Evolutionary conservation across 1,140 invertebrate genomes (phyloP), one percentile per base, ranked within the genome.

Genomic region (Cotesia typhae): DNA sequence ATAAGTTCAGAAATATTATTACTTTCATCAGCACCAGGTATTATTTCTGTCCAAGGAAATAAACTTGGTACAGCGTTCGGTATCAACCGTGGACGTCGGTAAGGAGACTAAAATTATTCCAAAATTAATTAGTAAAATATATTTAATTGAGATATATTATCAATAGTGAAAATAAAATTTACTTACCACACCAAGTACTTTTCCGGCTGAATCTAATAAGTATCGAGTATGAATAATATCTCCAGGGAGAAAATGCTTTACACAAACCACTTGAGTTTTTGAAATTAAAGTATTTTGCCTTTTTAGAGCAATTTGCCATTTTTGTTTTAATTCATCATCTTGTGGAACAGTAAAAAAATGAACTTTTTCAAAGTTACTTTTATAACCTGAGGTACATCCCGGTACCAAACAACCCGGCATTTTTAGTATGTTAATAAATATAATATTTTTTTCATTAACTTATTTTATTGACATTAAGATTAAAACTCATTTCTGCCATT

Each of bases 171-270:
- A 55, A 55, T 55, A 17, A 55, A 55, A 55, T 55, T 55, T 9
- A 65, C 63, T 65, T 65, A 38, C 57, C 57, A 60, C 57, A 28
- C 57, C 57, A 17, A 60, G 12, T 60, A 60, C 17, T 1, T 60
- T 12, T 60, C 57, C 57, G 17, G 4, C 17, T 38, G 57, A 17
- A 60, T 17, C 10, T 60, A 60, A 28, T 3, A 60, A 35, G 0
- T 20, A 3, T 60, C 57, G 57, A 60, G 20, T 10, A 4, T 3
- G 57, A 60, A 17, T 60, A 28, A 28, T 20, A 28, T 60, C 57
- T 4, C 20, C 28, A 10, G 57, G 3, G 1, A 28, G 28, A 35
- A 60, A 60, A 60, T 60, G 57, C 37, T 60, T 60, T 37, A 38
- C 3, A 60, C 57, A 60, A 60, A 60, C 57, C 57, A 28, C n/a